Base-by-base conservation (phyloP, 2,113 vertebrate genomes). In the Agapornis roseicollis region DNA sequence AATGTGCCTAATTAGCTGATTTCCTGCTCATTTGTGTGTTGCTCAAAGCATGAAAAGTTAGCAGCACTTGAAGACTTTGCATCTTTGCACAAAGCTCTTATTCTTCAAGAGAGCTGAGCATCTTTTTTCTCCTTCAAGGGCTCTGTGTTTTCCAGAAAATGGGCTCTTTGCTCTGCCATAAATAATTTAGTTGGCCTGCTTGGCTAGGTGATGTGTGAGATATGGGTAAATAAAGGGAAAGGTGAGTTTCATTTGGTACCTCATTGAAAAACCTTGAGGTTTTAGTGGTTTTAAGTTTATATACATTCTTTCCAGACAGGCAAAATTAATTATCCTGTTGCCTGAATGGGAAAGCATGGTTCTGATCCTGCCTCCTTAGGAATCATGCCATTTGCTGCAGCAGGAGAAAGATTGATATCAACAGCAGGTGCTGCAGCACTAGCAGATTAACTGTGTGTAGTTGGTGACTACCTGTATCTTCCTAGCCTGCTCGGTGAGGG, bases 1-100 rank as follows among this genome's bases (percentile, higher is more conserved):
- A 95, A 83, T 11, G 1, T 91, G 85, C 49, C 71, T 94, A 90
- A 95, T 95, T 93, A 96, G 88, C 96, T 94, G 85, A 52, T 90
- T 90, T 95, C 85, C 86, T 88, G 58, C 71, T 88, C 49, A 29
- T 94, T 93, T 94, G 49, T 69, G 60, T 73, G 68, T 80, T 95
- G 33, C 76, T 96, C 66, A 85, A 58, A 83, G 82, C 90, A 46
- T 77, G 68, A 88, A 82, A 85, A 91, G 90, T 96, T 90, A 70
- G 41, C 64, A 41, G 77, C 92, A 73, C 10, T 0, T 70, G 79
- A 91, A 63, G 71, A 53, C 22, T 94, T 89, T 25, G 52, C 52
- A 50, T 80, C 77, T 78, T 61, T 81, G 44, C 60, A 65, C 61
- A 87, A 82, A 89, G 42, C 85, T 89, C 63, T 66, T 88, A 5